Evolutionary conservation across 2,113 vertebrate species (phyloP).

Genomic region (Corythoichthys haematopterus): DNA sequence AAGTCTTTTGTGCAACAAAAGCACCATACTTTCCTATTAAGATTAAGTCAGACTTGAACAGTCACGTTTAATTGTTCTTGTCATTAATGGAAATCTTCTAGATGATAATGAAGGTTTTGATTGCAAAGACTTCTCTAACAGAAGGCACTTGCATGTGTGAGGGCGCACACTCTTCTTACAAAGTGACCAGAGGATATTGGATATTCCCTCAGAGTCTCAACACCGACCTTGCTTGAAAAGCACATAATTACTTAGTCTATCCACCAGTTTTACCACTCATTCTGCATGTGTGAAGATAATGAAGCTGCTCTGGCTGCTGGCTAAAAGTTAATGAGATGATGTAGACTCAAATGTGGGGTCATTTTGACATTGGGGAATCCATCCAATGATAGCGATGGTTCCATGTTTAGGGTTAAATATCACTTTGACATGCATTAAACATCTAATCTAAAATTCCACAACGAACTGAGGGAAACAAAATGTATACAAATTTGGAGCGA

Average conservation of each 20-base stretch:
- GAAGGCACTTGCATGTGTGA: neutral
- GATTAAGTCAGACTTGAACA: constrained; percentile 48
- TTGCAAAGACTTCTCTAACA: constrained; percentile 37
- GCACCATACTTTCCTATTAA: constrained; percentile 20
- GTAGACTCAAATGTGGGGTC: constrained; percentile 62
- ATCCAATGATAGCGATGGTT: constrained; percentile 24
- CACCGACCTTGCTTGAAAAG: constrained; percentile 49
- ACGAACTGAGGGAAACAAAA: constrained; percentile 22
- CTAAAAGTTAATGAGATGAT: constrained; percentile 65
- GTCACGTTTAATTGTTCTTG: constrained; percentile 54
- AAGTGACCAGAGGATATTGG: constrained; percentile 47
- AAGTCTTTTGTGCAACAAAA: constrained; percentile 20
- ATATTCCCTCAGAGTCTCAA: constrained; percentile 34
- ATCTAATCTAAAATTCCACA: constrained; percentile 26
- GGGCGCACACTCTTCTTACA: constrained; percentile 1
- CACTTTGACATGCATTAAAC: constrained; percentile 36
- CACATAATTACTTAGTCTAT: constrained; percentile 60
- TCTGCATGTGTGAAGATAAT: constrained; percentile 59
- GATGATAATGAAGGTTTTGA: constrained; percentile 64
- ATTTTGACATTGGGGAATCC: constrained; percentile 26
- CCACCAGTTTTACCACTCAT: constrained; percentile 35
- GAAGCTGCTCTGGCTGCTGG: constrained; percentile 17
- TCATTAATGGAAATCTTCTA: constrained; percentile 41
- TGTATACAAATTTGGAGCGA: neutral
- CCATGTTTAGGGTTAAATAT: constrained; percentile 29